A percentile compares a stretch with the other conserved stretches of the same genome.
Conservation (phyloP, 2,113 vertebrate genomes). For the Callocephalon fimbriatum region DNA sequence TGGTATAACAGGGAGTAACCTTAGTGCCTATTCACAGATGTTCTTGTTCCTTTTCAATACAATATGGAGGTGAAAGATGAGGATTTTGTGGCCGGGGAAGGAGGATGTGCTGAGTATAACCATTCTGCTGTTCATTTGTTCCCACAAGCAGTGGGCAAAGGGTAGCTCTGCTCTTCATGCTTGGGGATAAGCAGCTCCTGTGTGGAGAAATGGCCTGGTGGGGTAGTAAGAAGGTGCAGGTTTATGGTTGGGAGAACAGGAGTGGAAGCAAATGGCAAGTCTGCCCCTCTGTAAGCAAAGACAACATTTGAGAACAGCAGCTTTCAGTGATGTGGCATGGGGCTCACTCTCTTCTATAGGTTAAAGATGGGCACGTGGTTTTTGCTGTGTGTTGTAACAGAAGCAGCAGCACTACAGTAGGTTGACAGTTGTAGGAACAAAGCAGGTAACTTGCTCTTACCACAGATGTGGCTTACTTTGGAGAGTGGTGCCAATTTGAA, state of each 20-base stretch:
- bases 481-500: neutral
- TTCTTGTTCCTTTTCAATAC: fast-evolving
- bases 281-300: neutral
- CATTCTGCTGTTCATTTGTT: fast-evolving
- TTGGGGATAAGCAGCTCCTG: neutral
- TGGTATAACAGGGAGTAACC: neutral
- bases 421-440: neutral
- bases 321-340: fast-evolving
- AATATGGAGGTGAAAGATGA: fast-evolving
- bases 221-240: neutral
- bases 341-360: fast-evolving
- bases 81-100: neutral
- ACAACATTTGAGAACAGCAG: neutral
- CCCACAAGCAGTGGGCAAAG: no score
- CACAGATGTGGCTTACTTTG: neutral
- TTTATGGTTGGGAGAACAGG: neutral
- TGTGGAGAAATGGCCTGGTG: neutral
- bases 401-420: neutral
- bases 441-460: neutral
- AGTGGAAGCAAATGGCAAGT: neutral
- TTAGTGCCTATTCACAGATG: fast-evolving
- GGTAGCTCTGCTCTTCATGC: fast-evolving
- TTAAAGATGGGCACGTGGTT: fast-evolving
- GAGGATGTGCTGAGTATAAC: neutral
- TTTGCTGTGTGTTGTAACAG: neutral